A percentile compares a stretch with the other conserved stretches of the same genome.
Conservation (phyloP, 1,140 invertebrate genomes). For the Drosophila sp. region DNA sequence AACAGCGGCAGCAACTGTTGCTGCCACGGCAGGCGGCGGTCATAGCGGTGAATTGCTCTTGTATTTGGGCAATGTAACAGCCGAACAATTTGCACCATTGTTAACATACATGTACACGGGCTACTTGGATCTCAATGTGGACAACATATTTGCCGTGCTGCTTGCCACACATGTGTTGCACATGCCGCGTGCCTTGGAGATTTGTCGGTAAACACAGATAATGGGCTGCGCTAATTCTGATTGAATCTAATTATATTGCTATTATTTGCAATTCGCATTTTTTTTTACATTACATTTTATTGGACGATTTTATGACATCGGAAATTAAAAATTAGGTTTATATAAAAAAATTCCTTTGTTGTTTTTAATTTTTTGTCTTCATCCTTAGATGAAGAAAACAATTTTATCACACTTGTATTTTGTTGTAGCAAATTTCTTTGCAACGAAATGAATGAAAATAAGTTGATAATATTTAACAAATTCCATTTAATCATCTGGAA, state of each 20-base stretch:
- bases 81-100: constrained; percentile 90
- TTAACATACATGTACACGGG: constrained; percentile 92
- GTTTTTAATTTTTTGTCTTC: too few relatives aligned
- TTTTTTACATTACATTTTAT: too few relatives aligned
- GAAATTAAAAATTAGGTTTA: too few relatives aligned
- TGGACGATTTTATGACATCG: too few relatives aligned
- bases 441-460: too few relatives aligned
- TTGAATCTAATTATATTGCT: not conserved
- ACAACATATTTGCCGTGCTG: constrained; percentile 90
- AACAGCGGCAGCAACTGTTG: constrained; percentile 4
- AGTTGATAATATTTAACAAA: too few relatives aligned
- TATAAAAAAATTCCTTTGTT: too few relatives aligned
- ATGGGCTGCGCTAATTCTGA: not conserved
- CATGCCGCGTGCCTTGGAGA: constrained; percentile 90
- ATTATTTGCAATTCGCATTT: not conserved
- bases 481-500: too few relatives aligned
- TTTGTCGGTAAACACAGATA: constrained; percentile 85
- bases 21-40: constrained; percentile 63
- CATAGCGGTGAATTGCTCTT: constrained; percentile 83
- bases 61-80: constrained; percentile 86
- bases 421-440: too few relatives aligned
- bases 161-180: constrained; percentile 90
- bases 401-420: too few relatives aligned
- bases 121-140: constrained; percentile 88
- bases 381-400: too few relatives aligned